phyloP scores from a whole-genome alignment of 1,140 invertebrate genomes.

The Papilio aristodemus region DNA sequence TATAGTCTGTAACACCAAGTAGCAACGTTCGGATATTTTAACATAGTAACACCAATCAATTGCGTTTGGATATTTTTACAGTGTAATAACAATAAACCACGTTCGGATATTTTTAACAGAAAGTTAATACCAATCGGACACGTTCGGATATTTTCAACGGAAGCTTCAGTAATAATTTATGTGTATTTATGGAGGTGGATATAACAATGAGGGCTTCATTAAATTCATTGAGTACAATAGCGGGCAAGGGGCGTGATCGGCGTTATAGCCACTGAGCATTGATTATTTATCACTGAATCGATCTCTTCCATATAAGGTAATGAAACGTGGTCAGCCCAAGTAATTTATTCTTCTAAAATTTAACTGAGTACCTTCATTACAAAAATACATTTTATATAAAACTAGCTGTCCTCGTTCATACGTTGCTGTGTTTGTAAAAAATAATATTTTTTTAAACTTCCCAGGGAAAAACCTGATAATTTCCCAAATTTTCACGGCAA shows the following conservation, averaged over 20 bases:
- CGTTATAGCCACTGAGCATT: slow-evolving; percentile 10
- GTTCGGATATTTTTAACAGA: background rate
- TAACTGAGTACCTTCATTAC: too few relatives aligned
- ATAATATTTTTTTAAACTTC: too few relatives aligned
- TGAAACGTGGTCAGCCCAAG: background rate
- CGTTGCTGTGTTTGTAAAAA: too few relatives aligned
- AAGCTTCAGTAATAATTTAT: background rate
- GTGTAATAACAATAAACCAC: background rate
- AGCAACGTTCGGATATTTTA: background rate
- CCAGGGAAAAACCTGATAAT: too few relatives aligned
- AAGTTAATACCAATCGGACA: background rate
- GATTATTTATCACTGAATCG: slow-evolving; percentile 18
- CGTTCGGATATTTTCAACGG: background rate
- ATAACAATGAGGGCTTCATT: slow-evolving; percentile 30
- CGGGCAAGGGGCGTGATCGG: background rate
- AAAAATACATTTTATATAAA: too few relatives aligned
- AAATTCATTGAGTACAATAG: slow-evolving; percentile 25
- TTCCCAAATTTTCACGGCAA: too few relatives aligned
- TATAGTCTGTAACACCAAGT: background rate
- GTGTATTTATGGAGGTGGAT: background rate
- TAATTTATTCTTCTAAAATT: slow-evolving; percentile 20
- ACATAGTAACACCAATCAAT: background rate
- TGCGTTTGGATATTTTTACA: background rate
- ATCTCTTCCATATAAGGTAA: slow-evolving; percentile 17
- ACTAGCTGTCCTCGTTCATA: too few relatives aligned